A percentile compares a stretch with the other conserved stretches of the same genome.
Conservation (phyloP, 2,113 vertebrate species). For the Chascanopsetta lugubris region DNA sequence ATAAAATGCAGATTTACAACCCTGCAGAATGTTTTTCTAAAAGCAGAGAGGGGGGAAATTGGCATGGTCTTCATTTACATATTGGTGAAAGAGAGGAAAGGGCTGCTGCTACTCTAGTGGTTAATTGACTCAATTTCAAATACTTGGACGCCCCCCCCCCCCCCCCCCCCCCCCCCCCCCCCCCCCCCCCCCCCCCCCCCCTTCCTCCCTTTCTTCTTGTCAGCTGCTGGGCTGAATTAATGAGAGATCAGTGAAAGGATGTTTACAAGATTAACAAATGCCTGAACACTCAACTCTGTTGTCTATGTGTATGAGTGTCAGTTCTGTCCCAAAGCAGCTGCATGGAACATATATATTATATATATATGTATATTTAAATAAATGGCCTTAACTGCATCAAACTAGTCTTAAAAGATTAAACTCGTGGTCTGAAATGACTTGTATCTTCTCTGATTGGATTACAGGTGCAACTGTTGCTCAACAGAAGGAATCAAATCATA, state of each 20-base stretch:
- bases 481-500: constrained; percentile 1
- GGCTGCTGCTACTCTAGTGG: constrained; percentile 22
- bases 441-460: constrained; percentile 8
- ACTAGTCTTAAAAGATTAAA: too few species aligned
- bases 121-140: constrained; percentile 57
- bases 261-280: constrained; percentile 74
- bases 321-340: constrained; percentile 41
- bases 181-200: background rate
- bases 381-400: constrained; percentile 6
- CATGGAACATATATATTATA: constrained; percentile 15
- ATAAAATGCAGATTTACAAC: constrained; percentile 11
- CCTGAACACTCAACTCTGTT: constrained; percentile 46
- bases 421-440: background rate
- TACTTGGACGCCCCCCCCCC: constrained; percentile 10
- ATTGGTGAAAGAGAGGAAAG: constrained; percentile 38
- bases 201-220: constrained; percentile 23
- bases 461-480: background rate
- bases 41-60: constrained; percentile 29
- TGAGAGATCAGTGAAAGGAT: constrained; percentile 66
- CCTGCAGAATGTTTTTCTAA: constrained; percentile 23
- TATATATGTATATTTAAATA: background rate
- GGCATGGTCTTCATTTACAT: constrained; percentile 38
- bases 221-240: constrained; percentile 69
- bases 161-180: constrained; percentile 7
- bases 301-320: constrained; percentile 45